Evolutionary conservation across 2,797 vertebrate genomes (phyloP), one percentile per base, ranked within the genome.

Genomic region (Perodicticus potto): DNA sequence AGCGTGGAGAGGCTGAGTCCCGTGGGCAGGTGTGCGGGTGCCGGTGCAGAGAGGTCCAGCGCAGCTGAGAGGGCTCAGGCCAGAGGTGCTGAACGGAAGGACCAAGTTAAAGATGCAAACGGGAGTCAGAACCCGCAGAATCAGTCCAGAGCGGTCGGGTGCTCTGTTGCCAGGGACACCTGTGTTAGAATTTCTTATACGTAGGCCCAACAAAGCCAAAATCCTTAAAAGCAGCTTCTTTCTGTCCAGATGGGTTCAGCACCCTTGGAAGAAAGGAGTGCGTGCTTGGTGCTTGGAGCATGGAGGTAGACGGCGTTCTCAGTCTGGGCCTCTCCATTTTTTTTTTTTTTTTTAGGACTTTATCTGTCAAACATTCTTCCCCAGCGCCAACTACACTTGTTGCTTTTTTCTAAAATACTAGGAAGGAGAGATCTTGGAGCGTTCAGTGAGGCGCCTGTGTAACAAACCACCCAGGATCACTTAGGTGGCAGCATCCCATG

Each of bases 181-280:
- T 94, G 78, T 80, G 77, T 22, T 65, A 92, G 93, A 85, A 91
- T 84, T 86, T 76, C 94, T 74, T 29, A n/a, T 63, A 57, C 37
- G 23, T 32, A 92, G 93, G 16, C 70, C 74, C 72, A 53, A 73
- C 32, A 65, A 90, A 96, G 55, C 63, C 90, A 89, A 91, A 88
- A 97, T 97, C 91, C 93, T 97, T 96, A 96, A 94, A 96, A 94
- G 95, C 92, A 89, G 37, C n/a, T 86, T 95, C 27, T 81, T 92
- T 89, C 72, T 94, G 72, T 88, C 85, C 97, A 97, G 92, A 97
- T 94, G 93, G 92, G 59, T 97, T 84, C 55, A 37, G 81, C 57
- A 93, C 88, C 59, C 92, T 94, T 94, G 88, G 87, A 93, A 95
- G 86, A 96, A 94, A 77, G 67, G 45, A 3, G 7, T 40, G 40